Base-by-base conservation (phyloP, 2,113 vertebrate species). In the Gasterosteus nipponicus region DNA sequence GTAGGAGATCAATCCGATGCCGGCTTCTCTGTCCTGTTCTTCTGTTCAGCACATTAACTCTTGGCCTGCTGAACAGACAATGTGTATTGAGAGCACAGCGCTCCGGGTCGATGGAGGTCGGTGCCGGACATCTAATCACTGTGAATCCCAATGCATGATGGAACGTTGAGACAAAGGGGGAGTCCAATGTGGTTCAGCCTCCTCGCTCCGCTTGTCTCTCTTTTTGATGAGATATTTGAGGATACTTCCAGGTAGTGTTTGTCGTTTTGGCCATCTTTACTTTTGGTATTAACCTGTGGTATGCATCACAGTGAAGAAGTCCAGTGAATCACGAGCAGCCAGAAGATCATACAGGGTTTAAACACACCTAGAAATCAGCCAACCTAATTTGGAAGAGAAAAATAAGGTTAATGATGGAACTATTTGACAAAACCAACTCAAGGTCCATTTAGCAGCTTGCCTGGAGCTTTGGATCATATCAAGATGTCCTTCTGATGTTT, bases 11-110 rank as follows among this genome's bases (percentile, higher is more conserved):
- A 89, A 91, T 91, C 44, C 7, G 78, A 38, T 31, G 57, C 77
- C 35, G 68, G 72, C 81, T 41, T 49, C 59, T 81, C 73, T 2
- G 11, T 67, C 56, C 82, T 73, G 35, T 69, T 86, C 38, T 71
- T 44, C 69, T 77, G 77, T 85, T 81, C 78, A 58, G 59, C 83
- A 83, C 83, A 88, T 89, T 90, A 87, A 85, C 78, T 86, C 68
- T 14, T 44, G 61, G 63, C 75, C 77, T 73, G 56, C 77, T 65
- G 75, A 59, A 67, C 71, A 85, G 82, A 91, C 85, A 71, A 89
- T 84, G 74, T 73, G 67, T 87, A 90, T 89, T 64, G 85, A 89
- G 73, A 70, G 63, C 75, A 75, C 73, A 62, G 44, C 77, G 86
- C 78, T 82, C n/a, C 60, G 33, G 82, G 88, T 91, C 86, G 67